Base-by-base conservation (phyloP, 2,797 vertebrate genomes). In the Heterohyrax brucei region DNA sequence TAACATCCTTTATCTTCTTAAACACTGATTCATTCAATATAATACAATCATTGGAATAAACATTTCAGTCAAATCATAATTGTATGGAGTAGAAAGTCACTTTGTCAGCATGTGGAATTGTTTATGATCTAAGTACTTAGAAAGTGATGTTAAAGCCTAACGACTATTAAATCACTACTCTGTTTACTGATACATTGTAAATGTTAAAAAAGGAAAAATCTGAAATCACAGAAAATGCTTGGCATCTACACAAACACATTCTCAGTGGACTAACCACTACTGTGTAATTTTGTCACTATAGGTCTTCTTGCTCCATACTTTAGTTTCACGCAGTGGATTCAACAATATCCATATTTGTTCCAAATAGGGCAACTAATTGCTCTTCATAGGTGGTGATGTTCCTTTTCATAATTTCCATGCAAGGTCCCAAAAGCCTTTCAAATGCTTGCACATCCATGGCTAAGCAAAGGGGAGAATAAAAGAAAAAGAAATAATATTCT, bases 371-470 rank as follows among this genome's bases (percentile, higher is more conserved):
- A 95, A 99, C 99, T 96, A 99, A 99, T 97, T 99, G 99, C 97
- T 99, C 99, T 98, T 99, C 99, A 92, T 99, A 99, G 98, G 99
- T 99, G 77, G 99, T 99, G 98, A 99, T 99, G 98, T 99, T 99
- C 97, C 99, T 99, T 99, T 99, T 99, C 99, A 99, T 99, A 98
- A 99, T 99, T 98, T 99, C 99, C 99, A 99, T 99, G 99, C 99
- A 99, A 44, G 99, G 99, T 97, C 99, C 99, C 98, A 99, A 98
- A 98, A 99, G 98, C 98, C 99, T 99, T 99, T 99, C 99, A 95
- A 99, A 99, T 91, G 99, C 99, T 98, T 99, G 98, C 94, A 99
- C 99, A 87, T 99, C 99, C 99, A 99, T 99, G 96, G 99, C 99
- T 99, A 98, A 89, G 77, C 97, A 97, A 96, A 87, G 70, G 5